Base-by-base conservation (phyloP, 2,888 invertebrate species). In the Polydrusus tereticollis region DNA sequence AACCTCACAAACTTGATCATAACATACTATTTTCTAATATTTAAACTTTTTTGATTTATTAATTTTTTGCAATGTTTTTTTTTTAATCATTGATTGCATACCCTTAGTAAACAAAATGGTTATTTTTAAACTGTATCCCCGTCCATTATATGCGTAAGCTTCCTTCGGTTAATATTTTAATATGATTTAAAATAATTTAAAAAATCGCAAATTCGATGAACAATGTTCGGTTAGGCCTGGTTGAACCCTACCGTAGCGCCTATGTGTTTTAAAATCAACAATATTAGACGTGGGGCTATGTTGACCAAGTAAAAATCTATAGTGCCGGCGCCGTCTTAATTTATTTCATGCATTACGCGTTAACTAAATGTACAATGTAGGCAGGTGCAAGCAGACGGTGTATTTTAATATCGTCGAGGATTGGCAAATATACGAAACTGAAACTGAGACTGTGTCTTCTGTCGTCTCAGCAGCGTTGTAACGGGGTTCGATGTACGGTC, bases 241-340 rank as follows among this genome's bases (percentile, higher is more conserved):
- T 36, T 12, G 2, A 2, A 36, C 47, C 47, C 47, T 47, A 23
- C n/a, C 47, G 47, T 21, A 38, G 18, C 65, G 55, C 65, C 65
- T 57, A 21, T 65, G 57, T 43, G 33, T 57, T 29, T 23, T 5
- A 52, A 55, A 21, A 43, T 65, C 23, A 47, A 21, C 26, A 20
- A 7, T 33, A 55, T 38, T 41, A 62, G 62, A 60, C 55, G 52
- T 55, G 12, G 45, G 45, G 33, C 41, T 29, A 57, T 66, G 45
- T 38, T 14, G 45, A 18, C 23, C 50, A 33, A 69, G 55, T 55
- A 62, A 69, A 69, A 69, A 69, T 69, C 62, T 62, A 62, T 69
- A 62, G 41, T 55, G 62, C 26, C 58, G 57, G 58, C 66, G 52
- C 52, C 63, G 60, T 62, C 62, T 69, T 69, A 69, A 69, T 69